A percentile compares a stretch with the other conserved stretches of the same genome.
These are phyloP conservation scores for Resseliella maxima DNA, from an alignment of 2,888 invertebrate genomes.

Conservation along the genomic window DNA sequence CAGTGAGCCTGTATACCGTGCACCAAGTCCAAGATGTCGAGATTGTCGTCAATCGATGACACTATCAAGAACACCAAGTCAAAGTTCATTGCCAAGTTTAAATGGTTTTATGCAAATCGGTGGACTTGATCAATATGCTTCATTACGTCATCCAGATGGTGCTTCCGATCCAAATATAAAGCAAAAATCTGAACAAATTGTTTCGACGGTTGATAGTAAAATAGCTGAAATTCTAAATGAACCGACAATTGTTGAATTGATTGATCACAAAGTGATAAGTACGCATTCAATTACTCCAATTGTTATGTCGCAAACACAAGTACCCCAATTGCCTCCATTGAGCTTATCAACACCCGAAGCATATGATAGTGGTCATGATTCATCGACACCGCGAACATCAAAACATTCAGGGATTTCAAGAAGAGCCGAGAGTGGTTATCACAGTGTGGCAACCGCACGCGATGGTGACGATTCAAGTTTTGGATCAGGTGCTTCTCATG, in stretches of 20 bases:
- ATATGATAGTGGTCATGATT: constrained; percentile 86
- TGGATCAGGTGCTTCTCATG: constrained; percentile 72
- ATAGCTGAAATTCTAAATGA: constrained; percentile 64
- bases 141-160: constrained; percentile 88
- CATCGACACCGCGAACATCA: constrained; percentile 83
- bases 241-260: constrained; percentile 60
- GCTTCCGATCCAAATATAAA: constrained; percentile 90
- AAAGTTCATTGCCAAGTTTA: constrained; percentile 70
- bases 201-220: constrained; percentile 64
- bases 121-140: constrained; percentile 74
- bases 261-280: constrained; percentile 57
- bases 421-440: constrained; percentile 90
- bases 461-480: constrained; percentile 89
- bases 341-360: constrained; percentile 72
- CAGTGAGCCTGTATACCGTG: constrained; percentile 83
- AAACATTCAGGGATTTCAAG: constrained; percentile 84
- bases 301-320: constrained; percentile 64
- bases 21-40: constrained; percentile 65
- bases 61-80: constrained; percentile 66
- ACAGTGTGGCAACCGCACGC: constrained; percentile 78
- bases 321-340: constrained; percentile 63
- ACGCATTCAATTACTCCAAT: constrained; percentile 61
- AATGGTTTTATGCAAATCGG: constrained; percentile 75
- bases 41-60: constrained; percentile 62
- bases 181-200: constrained; percentile 60